Evolutionary conservation across 2,888 invertebrate genomes (phyloP).

Genomic region (Drosophila tripunctata): DNA sequence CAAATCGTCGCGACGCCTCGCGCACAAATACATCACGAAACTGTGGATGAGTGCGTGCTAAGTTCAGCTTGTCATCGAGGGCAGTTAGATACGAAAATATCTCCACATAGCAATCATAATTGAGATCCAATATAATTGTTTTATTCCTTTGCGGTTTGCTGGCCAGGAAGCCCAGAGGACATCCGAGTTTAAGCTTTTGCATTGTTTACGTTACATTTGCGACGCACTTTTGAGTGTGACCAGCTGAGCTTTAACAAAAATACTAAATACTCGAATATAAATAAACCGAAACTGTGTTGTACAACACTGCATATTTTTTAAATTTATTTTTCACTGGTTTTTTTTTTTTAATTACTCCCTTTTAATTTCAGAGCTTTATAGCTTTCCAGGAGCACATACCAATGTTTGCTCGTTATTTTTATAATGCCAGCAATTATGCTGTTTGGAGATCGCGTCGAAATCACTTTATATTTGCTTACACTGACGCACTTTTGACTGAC

Average conservation of each 20-base stretch:
- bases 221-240: slow-evolving; percentile 20
- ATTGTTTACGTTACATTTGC: slow-evolving; percentile 54
- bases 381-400: slow-evolving; percentile 79
- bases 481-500: slow-evolving; percentile 42
- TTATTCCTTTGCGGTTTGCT: slow-evolving; percentile 25
- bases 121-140: slow-evolving; percentile 49
- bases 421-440: slow-evolving; percentile 70
- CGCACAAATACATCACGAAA: slow-evolving; percentile 41
- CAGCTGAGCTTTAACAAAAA: neutral
- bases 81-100: slow-evolving; percentile 52
- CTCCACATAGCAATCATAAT: slow-evolving; percentile 59
- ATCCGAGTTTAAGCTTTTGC: slow-evolving; percentile 54
- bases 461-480: slow-evolving; percentile 72
- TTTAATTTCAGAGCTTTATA: slow-evolving; percentile 61
- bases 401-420: slow-evolving; percentile 65
- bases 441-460: slow-evolving; percentile 70
- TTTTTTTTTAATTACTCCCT: neutral
- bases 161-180: slow-evolving; percentile 53
- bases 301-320: slow-evolving; percentile 5
- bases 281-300: neutral
- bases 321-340: neutral
- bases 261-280: neutral
- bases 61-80: slow-evolving; percentile 57
- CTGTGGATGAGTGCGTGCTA: slow-evolving; percentile 47
- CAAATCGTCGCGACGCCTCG: slow-evolving; percentile 25